These are phyloP conservation scores for Muscidifurax raptorellus DNA, from an alignment of 1,140 invertebrate species.

Conservation along the genomic window DNA sequence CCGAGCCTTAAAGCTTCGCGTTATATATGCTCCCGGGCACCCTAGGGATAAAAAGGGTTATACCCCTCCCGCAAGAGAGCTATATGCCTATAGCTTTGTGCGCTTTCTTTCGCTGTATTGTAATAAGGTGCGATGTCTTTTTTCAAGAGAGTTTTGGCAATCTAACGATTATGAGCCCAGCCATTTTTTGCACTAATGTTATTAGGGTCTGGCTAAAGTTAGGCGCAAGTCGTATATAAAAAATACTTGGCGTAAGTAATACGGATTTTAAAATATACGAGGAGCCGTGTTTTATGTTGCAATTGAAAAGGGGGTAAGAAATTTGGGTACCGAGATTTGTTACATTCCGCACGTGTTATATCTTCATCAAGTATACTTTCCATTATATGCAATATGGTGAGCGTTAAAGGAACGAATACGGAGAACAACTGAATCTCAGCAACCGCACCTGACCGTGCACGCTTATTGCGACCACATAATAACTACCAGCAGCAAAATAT, in stretches of 20 bases:
- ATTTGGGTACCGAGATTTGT: too few relatives aligned
- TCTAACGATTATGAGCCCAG: conserved; percentile 36
- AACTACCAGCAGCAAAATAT: conserved; percentile 17
- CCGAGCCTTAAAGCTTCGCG: conserved; percentile 29
- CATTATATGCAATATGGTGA: too few relatives aligned
- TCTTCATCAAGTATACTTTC: too few relatives aligned
- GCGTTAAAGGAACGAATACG: too few relatives aligned
- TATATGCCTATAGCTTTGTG: background rate
- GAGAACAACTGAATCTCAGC: too few relatives aligned
- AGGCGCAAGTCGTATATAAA: conserved; percentile 36
- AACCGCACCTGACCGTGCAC: too few relatives aligned
- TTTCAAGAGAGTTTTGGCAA: conserved; percentile 16
- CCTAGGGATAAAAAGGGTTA: conserved; percentile 41
- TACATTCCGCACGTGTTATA: too few relatives aligned
- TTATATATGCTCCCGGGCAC: background rate
- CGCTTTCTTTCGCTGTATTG: background rate
- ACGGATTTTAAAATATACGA: conserved; percentile 31
- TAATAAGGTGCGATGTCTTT: background rate
- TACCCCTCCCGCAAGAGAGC: background rate
- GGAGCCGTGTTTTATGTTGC: background rate
- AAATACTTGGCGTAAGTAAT: conserved; percentile 30
- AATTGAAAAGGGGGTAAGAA: background rate
- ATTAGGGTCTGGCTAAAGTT: background rate
- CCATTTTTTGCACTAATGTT: conserved; percentile 21
- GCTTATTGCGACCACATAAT: conserved; percentile 9